phyloP scores from a whole-genome alignment of 2,888 invertebrate genomes.

The Epinotia brunnichana region DNA sequence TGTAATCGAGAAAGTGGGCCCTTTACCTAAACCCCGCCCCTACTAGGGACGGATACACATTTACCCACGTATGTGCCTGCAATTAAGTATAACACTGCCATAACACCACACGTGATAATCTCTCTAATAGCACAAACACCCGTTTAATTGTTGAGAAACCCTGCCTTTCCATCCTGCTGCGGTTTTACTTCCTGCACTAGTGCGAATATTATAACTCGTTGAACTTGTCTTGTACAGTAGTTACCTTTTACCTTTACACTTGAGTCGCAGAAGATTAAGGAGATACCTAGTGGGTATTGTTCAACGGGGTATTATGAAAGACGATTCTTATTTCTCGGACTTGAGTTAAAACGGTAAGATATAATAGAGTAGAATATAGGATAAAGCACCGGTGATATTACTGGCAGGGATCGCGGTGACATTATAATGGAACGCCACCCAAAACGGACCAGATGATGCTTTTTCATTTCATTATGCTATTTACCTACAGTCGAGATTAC shows the following conservation, averaged over 20 bases:
- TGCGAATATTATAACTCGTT: slow-evolving; percentile 23
- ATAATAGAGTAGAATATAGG: not conserved
- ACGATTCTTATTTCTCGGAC: not conserved
- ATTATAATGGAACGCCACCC: no score
- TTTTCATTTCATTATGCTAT: no score
- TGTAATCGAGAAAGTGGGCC: not conserved
- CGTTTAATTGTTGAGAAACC: slow-evolving; percentile 30
- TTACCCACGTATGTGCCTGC: not conserved
- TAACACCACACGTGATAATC: slow-evolving; percentile 21
- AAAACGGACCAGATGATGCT: no score
- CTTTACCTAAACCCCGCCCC: not conserved
- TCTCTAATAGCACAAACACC: slow-evolving; percentile 14
- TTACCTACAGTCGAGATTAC: no score
- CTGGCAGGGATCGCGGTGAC: no score
- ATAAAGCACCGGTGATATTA: no score
- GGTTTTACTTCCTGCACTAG: slow-evolving; percentile 35
- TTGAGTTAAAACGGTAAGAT: not conserved
- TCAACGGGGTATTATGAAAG: slow-evolving; percentile 1
- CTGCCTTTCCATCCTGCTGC: slow-evolving; percentile 40
- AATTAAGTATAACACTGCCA: not conserved
- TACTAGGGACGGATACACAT: not conserved
- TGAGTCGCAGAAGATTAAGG: not conserved
- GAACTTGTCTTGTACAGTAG: slow-evolving; percentile 14
- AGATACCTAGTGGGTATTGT: not conserved
- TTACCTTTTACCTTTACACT: slow-evolving; percentile 4